phyloP scores from a whole-genome alignment of 1,140 invertebrate species.

The Rhynchophorus ferrugineus region DNA sequence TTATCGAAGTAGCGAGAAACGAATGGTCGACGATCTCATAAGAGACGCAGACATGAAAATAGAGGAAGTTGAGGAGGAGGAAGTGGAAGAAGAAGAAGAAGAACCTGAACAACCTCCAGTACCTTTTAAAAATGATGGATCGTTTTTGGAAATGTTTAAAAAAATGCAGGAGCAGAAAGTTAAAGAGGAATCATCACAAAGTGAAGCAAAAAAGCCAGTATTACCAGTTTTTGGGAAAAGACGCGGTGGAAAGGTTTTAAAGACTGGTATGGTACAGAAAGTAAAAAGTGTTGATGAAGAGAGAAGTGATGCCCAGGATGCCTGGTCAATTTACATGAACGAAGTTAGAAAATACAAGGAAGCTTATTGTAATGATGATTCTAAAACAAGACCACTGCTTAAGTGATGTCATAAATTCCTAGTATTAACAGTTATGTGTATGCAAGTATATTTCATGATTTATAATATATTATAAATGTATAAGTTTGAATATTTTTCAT shows the following conservation, averaged over 20 bases:
- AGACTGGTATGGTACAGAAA: conserved; percentile 85
- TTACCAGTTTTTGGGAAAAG: conserved; percentile 71
- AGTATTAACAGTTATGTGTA: no score
- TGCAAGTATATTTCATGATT: no score
- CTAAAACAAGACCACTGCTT: conserved; percentile 82
- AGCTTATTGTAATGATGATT: conserved; percentile 84
- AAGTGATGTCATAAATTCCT: no score
- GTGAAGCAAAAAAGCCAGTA: conserved; percentile 42
- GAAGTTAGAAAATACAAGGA: conserved; percentile 90
- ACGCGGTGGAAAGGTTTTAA: conserved; percentile 74
- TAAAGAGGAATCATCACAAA: conserved; percentile 23
- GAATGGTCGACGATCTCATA: conserved; percentile 15
- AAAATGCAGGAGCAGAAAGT: conserved; percentile 60
- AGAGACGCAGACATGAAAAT: conserved; percentile 30
- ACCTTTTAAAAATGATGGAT: conserved; percentile 76
- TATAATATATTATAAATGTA: no score
- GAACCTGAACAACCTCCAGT: conserved; percentile 43
- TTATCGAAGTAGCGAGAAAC: conserved; percentile 5
- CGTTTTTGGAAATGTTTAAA: conserved; percentile 83
- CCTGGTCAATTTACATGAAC: conserved; percentile 86
- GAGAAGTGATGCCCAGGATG: conserved; percentile 71
- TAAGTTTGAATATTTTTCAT: no score
- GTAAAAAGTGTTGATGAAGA: conserved; percentile 57
- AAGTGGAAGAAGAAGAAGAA: conserved; percentile 31
- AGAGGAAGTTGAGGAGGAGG: conserved; percentile 31